Conservation (phyloP, 1,140 invertebrate genomes). For the Cecropterus lyciades region DNA sequence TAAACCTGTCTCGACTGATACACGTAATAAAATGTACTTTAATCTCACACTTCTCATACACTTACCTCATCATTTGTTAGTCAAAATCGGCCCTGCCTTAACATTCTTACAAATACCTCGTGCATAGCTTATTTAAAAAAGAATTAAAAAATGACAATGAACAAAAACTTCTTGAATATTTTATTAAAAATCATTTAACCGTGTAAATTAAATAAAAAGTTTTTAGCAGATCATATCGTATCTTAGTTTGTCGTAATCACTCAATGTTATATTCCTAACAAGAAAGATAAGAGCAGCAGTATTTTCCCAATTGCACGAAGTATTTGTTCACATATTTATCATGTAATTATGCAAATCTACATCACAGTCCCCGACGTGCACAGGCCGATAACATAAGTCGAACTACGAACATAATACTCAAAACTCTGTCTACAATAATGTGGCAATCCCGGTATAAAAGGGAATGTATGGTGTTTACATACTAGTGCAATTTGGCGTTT, state of each 20-base stretch:
- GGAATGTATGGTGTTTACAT: not conserved
- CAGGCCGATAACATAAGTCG: not conserved
- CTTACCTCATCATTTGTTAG: constrained; percentile 11
- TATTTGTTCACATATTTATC: constrained; percentile 6
- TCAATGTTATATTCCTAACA: no score
- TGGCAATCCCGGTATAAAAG: not conserved
- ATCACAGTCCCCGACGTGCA: not conserved
- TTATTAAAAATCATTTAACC: no score
- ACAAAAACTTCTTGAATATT: no score
- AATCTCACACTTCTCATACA: constrained; percentile 10
- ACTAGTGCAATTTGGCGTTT: not conserved
- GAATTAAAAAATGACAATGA: no score
- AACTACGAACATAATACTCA: constrained; percentile 13
- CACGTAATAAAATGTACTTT: constrained; percentile 22
- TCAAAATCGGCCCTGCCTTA: constrained; percentile 8
- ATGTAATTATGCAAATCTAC: constrained; percentile 1
- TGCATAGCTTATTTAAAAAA: no score
- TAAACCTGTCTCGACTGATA: constrained; percentile 26
- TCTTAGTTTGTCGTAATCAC: no score
- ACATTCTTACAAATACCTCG: constrained; percentile 9
- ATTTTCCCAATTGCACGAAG: not conserved
- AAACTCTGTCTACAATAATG: constrained; percentile 2
- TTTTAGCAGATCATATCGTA: no score
- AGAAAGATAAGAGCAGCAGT: no score
- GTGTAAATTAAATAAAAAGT: no score